A percentile compares a stretch with the other conserved stretches of the same genome.
phyloP scores from a whole-genome alignment of 2,888 invertebrate genomes.

The Acanthococcus lagerstroemiae region DNA sequence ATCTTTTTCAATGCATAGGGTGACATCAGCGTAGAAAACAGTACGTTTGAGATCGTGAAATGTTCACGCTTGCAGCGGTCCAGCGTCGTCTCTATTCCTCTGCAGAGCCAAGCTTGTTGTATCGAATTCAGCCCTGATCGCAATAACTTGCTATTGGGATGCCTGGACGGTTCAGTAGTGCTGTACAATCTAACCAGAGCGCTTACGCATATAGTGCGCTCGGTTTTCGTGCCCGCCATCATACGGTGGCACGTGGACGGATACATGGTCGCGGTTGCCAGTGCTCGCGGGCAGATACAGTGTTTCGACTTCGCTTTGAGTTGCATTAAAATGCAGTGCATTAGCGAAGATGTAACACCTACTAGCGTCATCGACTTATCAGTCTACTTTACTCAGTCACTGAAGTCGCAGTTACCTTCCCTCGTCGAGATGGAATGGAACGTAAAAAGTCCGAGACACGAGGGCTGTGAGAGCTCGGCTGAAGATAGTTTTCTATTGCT shows the following conservation, averaged over 20 bases:
- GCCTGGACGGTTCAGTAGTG: slow-evolving; percentile 74
- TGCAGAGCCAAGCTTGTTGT: slow-evolving; percentile 59
- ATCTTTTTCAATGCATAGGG: slow-evolving; percentile 41
- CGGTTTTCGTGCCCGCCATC: slow-evolving; percentile 52
- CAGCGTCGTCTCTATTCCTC: slow-evolving; percentile 56
- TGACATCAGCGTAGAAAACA: slow-evolving; percentile 61
- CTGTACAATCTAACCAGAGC: slow-evolving; percentile 66
- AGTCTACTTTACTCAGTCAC: slow-evolving; percentile 46
- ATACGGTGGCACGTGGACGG: slow-evolving; percentile 61
- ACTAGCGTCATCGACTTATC: slow-evolving; percentile 56
- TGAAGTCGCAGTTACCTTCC: not conserved
- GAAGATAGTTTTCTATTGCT: slow-evolving; percentile 15
- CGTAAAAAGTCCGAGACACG: not conserved
- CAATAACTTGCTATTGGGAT: slow-evolving; percentile 65
- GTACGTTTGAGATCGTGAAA: slow-evolving; percentile 52
- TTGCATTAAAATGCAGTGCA: slow-evolving; percentile 54
- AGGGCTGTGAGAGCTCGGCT: not conserved
- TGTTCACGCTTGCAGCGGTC: slow-evolving; percentile 49
- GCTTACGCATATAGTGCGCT: slow-evolving; percentile 62
- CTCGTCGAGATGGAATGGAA: slow-evolving; percentile 19
- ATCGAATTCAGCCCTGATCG: slow-evolving; percentile 59
- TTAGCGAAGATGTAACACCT: slow-evolving; percentile 55
- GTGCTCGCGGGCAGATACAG: slow-evolving; percentile 62
- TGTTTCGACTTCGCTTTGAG: slow-evolving; percentile 63
- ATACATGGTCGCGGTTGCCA: slow-evolving; percentile 55